Evolutionary conservation across 1,140 invertebrate genomes (phyloP).

Genomic region (Semibalanus balanoides): DNA sequence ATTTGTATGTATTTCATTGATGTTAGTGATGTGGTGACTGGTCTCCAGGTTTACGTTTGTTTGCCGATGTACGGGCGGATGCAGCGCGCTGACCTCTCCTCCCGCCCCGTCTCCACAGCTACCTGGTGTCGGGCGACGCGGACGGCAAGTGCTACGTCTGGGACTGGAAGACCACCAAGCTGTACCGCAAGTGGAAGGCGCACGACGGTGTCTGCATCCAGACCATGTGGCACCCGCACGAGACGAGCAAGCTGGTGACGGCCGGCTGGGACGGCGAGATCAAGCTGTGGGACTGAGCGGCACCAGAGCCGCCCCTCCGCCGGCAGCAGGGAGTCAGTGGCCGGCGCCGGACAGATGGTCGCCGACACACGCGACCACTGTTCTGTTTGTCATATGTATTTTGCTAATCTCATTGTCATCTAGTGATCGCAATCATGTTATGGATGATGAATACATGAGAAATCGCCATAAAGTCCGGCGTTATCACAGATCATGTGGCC

Average conservation of each 20-base stretch:
- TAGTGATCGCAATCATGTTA: neutral
- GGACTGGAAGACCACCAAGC: conserved; percentile 98
- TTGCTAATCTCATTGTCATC: neutral
- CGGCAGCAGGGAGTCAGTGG: too few species aligned
- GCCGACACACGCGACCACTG: neutral
- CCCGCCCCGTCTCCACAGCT: conserved; percentile 45
- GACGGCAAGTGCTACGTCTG: conserved; percentile 98
- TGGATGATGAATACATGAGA: neutral
- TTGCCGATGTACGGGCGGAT: too few species aligned
- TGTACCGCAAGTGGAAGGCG: conserved; percentile 97
- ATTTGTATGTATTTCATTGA: too few species aligned
- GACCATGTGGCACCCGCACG: conserved; percentile 95
- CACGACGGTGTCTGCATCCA: conserved; percentile 95
- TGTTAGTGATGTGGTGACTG: too few species aligned
- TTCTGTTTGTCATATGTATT: neutral
- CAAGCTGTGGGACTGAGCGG: conserved; percentile 86
- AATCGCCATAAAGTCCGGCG: neutral
- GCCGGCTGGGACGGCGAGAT: conserved; percentile 97
- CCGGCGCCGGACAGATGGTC: too few species aligned
- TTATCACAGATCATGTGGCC: neutral
- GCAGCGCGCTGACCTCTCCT: neutral
- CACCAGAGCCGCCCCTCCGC: too few species aligned
- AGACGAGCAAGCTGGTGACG: conserved; percentile 88
- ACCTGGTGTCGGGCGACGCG: conserved; percentile 96
- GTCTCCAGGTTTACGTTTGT: too few species aligned